Evolutionary conservation across 2,888 invertebrate species (phyloP), one percentile per base, ranked within the genome.

Genomic region (Metopia argyrocephala): DNA sequence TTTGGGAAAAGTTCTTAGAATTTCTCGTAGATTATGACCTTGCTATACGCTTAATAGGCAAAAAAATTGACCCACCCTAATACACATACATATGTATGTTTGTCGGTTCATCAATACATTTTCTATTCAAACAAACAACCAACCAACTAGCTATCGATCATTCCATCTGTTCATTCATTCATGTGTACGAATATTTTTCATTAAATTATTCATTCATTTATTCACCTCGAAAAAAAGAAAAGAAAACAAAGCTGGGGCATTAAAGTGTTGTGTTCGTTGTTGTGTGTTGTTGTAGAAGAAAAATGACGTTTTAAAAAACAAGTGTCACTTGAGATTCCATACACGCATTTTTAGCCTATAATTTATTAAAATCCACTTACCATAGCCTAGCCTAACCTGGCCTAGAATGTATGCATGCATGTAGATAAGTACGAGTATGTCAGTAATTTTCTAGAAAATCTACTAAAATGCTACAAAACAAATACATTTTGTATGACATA

Each of bases 351-450:
- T 66, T 76, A 52, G 66, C n/a, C 62, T 71, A 71, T 78, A 78
- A 78, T 82, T 82, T 75, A 82, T 82, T 78, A 71, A 82, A 78
- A 71, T 76, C 76, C 76, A 76, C 68, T 80, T 80, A 76, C 62
- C 73, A 69, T 64, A 71, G 71, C 64, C 38, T 15, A 15, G 15
- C 2, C 38, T 3, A 38, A n/a, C n/a, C 1, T 15, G 12, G 3
- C 31, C 38, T 3, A 31, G n/a, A n/a, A n/a, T n/a, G n/a, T n/a
- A n/a, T n/a, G n/a, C n/a, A n/a, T 15, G 38, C 15, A 38, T 38
- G 38, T 38, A 38, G n/a, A n/a, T n/a, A n/a, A n/a, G n/a, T n/a
- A 38, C 38, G 56, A 68, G 62, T 68, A 71, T 73, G n/a, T 61
- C 66, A 76, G 21, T 62, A 80, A 73, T 80, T 76, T 80, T 80